Evolutionary conservation across 2,888 invertebrate species (phyloP), one percentile per base, ranked within the genome.

Genomic region (Anagyrus pseudococci): DNA sequence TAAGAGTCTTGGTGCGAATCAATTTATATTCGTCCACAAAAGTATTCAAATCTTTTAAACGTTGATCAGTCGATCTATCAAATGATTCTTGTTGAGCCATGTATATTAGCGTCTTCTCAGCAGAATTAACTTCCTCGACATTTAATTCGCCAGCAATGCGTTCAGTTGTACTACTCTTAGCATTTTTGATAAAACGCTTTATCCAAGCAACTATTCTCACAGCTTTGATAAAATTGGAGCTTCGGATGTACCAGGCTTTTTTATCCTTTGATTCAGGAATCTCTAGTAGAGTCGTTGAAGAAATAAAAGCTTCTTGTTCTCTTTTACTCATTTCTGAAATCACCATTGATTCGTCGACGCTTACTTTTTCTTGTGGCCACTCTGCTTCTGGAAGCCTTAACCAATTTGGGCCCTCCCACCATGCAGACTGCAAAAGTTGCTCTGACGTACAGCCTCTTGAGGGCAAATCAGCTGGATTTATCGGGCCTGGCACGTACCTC

Each of bases 191-290:
- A n/a, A 53, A 61, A 3, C 33, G 46, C 49, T 56, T 23, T 1
- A 72, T 63, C 69, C 70, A 73, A 2, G 62, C 71, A n/a, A 58
- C 6, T 15, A 49, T 41, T 1, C 20, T 7, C 15, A 37, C 13
- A 10, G 50, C 4, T 26, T 58, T 49, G 2, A 13, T 19, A 41
- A 26, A 37, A 22, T 4, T 15, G 25, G 23, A 43, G 26, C 17
- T 46, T 20, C 19, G 19, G 23, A 61, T 20, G 22, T 52, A 62
- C 59, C 59, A 61, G 49, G 29, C 17, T 26, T 7, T 48, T 22
- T n/a, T 26, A 25, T 40, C 57, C 2, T 46, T 23, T 3, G 47
- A 57, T 55, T n/a, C 8, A n/a, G 23, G 41, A 41, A 41, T 4
- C 8, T 41, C 33, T n/a, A 13, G 7, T 15, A 17, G 7, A 41